These are phyloP conservation scores for Melopsittacus undulatus DNA, from an alignment of 2,797 vertebrate genomes.

Conservation along the genomic window DNA sequence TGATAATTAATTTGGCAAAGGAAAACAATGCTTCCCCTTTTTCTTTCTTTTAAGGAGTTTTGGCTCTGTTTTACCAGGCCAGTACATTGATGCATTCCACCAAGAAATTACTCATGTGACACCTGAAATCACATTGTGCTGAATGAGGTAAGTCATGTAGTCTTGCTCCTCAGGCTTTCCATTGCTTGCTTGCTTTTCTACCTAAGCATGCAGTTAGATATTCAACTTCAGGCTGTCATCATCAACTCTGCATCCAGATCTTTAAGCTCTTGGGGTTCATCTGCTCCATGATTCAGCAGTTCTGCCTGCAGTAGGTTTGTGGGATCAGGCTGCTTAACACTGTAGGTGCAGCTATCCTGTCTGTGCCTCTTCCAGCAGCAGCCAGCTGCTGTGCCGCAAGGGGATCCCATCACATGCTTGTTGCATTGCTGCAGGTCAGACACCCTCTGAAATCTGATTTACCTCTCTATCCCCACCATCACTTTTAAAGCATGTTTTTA, in stretches of 20 bases:
- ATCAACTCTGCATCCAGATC: background rate
- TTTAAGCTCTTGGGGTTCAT: background rate
- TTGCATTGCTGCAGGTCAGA: background rate
- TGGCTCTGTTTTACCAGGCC: background rate
- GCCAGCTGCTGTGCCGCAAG: background rate
- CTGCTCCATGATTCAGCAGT: background rate
- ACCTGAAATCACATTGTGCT: background rate
- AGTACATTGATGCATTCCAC: background rate
- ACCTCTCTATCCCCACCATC: background rate
- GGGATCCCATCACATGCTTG: background rate
- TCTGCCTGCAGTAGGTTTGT: background rate
- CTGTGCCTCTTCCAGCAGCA: background rate
- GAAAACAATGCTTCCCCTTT: background rate
- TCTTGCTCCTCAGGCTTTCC: background rate
- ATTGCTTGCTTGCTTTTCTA: background rate
- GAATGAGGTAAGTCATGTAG: fast-evolving
- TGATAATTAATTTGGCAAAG: background rate
- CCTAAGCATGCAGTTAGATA: background rate
- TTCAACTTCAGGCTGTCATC: background rate
- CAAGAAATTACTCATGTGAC: background rate
- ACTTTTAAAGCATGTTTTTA: background rate
- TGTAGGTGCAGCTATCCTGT: background rate
- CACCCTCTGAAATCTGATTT: background rate
- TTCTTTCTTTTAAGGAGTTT: background rate
- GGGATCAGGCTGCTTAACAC: background rate